A percentile compares a stretch with the other conserved stretches of the same genome.
Evolutionary conservation across 2,797 vertebrate species (phyloP).

Genomic region (Oophaga sylvatica): DNA sequence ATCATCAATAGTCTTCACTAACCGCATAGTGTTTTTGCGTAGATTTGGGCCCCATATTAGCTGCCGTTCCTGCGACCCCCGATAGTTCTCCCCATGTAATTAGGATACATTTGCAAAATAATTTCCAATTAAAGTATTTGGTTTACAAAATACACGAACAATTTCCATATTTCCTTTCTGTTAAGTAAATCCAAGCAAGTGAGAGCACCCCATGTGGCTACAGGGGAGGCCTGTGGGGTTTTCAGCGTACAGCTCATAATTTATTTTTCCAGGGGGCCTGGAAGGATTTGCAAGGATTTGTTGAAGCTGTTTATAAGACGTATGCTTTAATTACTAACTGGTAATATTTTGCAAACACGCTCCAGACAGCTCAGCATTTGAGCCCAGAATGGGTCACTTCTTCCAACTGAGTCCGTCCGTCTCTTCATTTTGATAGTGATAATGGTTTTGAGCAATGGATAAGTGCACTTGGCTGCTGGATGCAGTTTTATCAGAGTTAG

Average conservation of each 20-base stretch:
- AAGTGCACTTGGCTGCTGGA: constrained; percentile 65
- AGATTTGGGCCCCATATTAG: too few relatives aligned
- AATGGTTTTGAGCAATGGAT: constrained; percentile 67
- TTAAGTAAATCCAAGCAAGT: neutral
- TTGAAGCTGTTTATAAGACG: constrained; percentile 14
- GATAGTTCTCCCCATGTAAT: neutral
- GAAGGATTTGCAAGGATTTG: neutral
- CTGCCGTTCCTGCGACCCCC: too few relatives aligned
- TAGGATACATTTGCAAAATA: neutral
- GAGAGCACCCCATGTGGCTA: neutral
- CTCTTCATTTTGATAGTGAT: constrained; percentile 65
- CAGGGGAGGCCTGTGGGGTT: neutral
- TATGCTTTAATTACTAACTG: constrained; percentile 11
- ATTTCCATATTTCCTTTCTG: neutral
- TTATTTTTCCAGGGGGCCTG: constrained; percentile 9
- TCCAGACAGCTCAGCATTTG: constrained; percentile 45
- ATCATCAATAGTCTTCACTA: too few relatives aligned
- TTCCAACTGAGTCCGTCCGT: constrained; percentile 63
- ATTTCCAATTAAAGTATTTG: neutral
- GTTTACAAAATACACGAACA: neutral
- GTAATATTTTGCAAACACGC: constrained; percentile 21
- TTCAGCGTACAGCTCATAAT: neutral
- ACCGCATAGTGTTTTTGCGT: too few relatives aligned
- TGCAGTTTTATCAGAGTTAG: constrained; percentile 68
- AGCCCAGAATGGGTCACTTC: neutral